Base-by-base conservation (phyloP, 2,113 vertebrate species). In the Larimichthys polyactis region DNA sequence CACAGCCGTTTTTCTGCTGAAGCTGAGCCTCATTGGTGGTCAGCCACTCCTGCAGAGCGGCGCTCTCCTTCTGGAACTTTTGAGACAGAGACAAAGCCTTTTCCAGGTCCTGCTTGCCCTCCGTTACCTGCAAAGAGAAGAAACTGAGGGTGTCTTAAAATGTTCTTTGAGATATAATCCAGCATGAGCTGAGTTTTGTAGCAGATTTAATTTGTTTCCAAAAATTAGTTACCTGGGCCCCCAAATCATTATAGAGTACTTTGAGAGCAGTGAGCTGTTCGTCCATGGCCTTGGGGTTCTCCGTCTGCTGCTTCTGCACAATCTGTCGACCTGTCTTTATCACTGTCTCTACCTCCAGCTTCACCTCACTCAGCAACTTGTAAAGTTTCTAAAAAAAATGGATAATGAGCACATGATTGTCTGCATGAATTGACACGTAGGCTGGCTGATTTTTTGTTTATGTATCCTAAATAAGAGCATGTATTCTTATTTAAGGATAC, bases 251-350 rank as follows among this genome's bases (percentile, higher is more conserved):
- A 90, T 99, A 99, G 55, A 99, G 97, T 72, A 98, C 92, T 87
- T 99, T 99, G 76, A 99, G 82, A 4, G 97, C 96, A 0, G 98
- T 99, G 32, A 99, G 93, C 65, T 99, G 97, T 57, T 99, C 97
- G 4, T 99, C 98, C 98, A 99, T 98, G 14, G 91, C 94, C 75
- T 97, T 99, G 2, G 98, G 98, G 85, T 99, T 99, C 85, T 99
- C 98, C 0, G 97, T 99, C 89, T 99, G 98, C 77, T 99, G 98
- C 79, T 99, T 99, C 95, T 99, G 98, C 59, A 99, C 98, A 79
- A 99, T 99, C 90, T 99, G 98, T 11, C 98, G 95, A 78, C 98
- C 98, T 5, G 98, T 99, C 90, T 99, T 99, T 88, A 99, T 99
- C 62, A 99, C 98, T 0, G 98, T 99, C 93, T 99, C 98, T 78